phyloP scores from a whole-genome alignment of 2,797 vertebrate species.

The Babyrousa celebensis region DNA sequence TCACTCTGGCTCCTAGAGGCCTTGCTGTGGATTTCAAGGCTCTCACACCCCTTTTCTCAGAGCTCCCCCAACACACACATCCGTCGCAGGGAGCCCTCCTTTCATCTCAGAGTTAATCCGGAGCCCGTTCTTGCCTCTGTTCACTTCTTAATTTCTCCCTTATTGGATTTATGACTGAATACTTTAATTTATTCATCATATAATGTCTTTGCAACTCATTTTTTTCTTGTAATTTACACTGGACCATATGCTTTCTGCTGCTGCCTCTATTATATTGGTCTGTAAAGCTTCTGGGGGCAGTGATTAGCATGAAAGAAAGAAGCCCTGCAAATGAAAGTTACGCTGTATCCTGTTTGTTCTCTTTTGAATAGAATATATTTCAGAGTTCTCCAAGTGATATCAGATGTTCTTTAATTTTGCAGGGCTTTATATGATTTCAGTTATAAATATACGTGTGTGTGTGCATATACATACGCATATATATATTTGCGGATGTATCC shows the following conservation, averaged over 20 bases:
- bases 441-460: neutral
- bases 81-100: constrained; percentile 71
- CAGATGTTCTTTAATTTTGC: constrained; percentile 75
- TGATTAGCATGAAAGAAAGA: constrained; percentile 83
- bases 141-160: constrained; percentile 85
- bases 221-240: constrained; percentile 83
- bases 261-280: constrained; percentile 83
- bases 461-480: neutral
- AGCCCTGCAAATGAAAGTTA: constrained; percentile 68
- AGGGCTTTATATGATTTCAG: constrained; percentile 16
- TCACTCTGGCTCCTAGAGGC: constrained; percentile 73
- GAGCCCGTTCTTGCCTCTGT: constrained; percentile 83
- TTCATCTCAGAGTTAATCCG: constrained; percentile 80
- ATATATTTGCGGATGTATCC: neutral
- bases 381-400: constrained; percentile 71
- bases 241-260: constrained; percentile 80
- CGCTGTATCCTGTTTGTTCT: constrained; percentile 77
- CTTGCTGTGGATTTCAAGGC: constrained; percentile 71
- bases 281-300: constrained; percentile 76
- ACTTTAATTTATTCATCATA: constrained; percentile 88
- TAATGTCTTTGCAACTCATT: constrained; percentile 82
- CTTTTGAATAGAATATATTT: constrained; percentile 77
- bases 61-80: constrained; percentile 71
- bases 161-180: constrained; percentile 86
- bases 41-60: constrained; percentile 46